Evolutionary conservation across 1,140 invertebrate genomes (phyloP).

Genomic region (Neodiprion fabricii): DNA sequence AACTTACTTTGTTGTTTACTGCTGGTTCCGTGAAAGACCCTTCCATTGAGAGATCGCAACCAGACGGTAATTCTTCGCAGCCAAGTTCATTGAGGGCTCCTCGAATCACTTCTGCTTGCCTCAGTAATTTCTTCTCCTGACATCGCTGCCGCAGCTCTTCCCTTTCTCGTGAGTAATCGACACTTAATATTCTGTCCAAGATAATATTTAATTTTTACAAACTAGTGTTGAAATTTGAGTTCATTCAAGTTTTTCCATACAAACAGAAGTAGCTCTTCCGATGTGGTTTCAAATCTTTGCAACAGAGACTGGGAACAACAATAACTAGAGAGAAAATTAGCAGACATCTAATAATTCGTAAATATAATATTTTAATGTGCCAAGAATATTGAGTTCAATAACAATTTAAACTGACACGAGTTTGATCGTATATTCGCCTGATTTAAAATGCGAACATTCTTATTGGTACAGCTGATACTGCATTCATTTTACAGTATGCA

Average conservation of each 20-base stretch:
- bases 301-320: too few relatives aligned
- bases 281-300: too few relatives aligned
- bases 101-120: conserved; percentile 81
- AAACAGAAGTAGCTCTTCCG: background rate
- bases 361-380: too few relatives aligned
- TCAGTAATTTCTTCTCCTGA: conserved; percentile 79
- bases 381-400: too few relatives aligned
- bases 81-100: conserved; percentile 84
- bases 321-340: too few relatives aligned
- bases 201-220: conserved; percentile 20
- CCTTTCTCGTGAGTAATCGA: conserved; percentile 59
- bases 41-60: conserved; percentile 76
- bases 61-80: conserved; percentile 85
- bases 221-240: background rate
- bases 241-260: background rate
- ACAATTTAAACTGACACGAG: too few relatives aligned
- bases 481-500: too few relatives aligned
- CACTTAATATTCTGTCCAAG: conserved; percentile 36
- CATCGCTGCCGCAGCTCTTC: conserved; percentile 73
- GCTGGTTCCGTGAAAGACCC: conserved; percentile 56
- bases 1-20: conserved; percentile 47
- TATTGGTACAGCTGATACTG: too few relatives aligned
- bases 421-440: too few relatives aligned
- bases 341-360: too few relatives aligned
- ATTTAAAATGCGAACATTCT: too few relatives aligned